Conservation (phyloP, 2,888 invertebrate species). For the Trisateles emortualis region DNA sequence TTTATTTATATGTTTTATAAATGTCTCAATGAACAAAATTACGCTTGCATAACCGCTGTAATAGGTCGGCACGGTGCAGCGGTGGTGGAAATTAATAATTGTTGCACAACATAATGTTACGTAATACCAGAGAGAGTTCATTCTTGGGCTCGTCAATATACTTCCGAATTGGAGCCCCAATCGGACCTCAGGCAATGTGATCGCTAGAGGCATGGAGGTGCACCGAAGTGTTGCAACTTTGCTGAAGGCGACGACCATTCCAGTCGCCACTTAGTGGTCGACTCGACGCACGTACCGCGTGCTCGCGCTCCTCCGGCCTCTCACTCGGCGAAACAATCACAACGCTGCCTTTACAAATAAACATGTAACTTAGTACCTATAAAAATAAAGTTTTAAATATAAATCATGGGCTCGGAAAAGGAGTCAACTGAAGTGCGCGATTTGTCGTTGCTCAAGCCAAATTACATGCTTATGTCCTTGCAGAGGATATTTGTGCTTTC, state of each 20-base stretch:
- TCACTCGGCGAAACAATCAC: conserved; percentile 32
- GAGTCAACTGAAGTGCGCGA: conserved; percentile 53
- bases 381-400: conserved; percentile 4
- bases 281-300: conserved; percentile 74
- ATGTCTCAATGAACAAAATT: background rate
- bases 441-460: conserved; percentile 73
- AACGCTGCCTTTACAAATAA: conserved; percentile 42
- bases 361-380: conserved; percentile 51
- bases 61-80: conserved; percentile 22
- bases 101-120: conserved; percentile 74
- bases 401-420: conserved; percentile 72
- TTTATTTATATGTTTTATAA: background rate
- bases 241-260: conserved; percentile 47
- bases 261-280: conserved; percentile 78
- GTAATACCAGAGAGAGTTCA: conserved; percentile 72
- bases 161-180: conserved; percentile 73
- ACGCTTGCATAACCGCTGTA: conserved; percentile 13
- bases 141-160: conserved; percentile 64
- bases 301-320: conserved; percentile 61
- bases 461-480: conserved; percentile 87
- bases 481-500: conserved; percentile 89
- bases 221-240: conserved; percentile 57
- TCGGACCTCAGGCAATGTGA: conserved; percentile 40
- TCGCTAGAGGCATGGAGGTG: conserved; percentile 45
- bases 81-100: conserved; percentile 38